Base-by-base conservation (phyloP, 1,140 invertebrate species). In the Lepidurus couesii region DNA sequence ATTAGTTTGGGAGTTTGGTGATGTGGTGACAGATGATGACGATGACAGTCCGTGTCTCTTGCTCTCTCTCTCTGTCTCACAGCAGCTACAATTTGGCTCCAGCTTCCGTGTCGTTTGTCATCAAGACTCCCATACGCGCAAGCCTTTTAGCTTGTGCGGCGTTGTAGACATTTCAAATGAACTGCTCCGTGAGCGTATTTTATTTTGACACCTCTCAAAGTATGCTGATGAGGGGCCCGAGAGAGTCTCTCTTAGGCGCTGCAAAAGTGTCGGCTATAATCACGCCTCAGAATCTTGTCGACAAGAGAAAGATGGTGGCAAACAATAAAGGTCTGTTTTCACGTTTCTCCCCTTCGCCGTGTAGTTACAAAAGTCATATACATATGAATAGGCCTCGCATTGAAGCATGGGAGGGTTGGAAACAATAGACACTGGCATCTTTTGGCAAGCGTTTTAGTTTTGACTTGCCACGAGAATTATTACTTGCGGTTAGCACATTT, bases 41-140 rank as follows among this genome's bases (percentile, higher is more conserved):
- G 53, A 65, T 65, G 53, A 65, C 53, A 65, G 53, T 65, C 21
- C 21, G 13, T 65, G 53, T 65, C 53, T 21, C 53, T 1, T 65
- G 53, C 53, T 16, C 53, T n/a, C 53, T 65, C 47, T 21, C 21
- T 13, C 53, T 16, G 16, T n/a, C 53, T 65, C 53, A 65, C 53
- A 65, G 53, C 53, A 65, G 53, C 53, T 65, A 65, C 53, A 65
- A 65, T 65, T 65, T 65, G 53, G 53, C 9, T 65, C 21, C 53
- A 65, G 53, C 53, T 65, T 65, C 53, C 53, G 53, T 65, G 53
- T 65, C 53, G 53, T 65, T 65, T 65, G 53, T 65, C 53, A 65
- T 13, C 53, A 65, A 21, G n/a, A 21, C 7, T 21, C 21, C 53
- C 53, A 65, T 65, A 65, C n/a, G 53, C 10, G 53, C 53, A 21